Conservation (phyloP, 1,140 invertebrate species). For the Diorhabda elongata region DNA sequence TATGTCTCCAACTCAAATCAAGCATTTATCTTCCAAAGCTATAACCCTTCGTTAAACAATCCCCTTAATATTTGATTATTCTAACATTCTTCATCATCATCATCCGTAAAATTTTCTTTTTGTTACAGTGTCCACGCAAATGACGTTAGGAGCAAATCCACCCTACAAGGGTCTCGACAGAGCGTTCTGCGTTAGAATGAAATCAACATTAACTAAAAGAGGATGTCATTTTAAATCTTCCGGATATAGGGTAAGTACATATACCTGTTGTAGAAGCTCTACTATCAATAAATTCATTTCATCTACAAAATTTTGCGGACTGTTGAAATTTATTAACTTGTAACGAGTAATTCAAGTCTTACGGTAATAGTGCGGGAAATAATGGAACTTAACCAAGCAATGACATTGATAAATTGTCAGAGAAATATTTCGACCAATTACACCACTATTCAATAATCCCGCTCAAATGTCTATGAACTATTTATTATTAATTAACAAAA, state of each 20-base stretch:
- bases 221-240: conserved; percentile 98
- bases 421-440: too few relatives aligned
- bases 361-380: too few relatives aligned
- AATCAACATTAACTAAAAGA: conserved; percentile 93
- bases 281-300: too few relatives aligned
- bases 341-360: too few relatives aligned
- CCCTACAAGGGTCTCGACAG: conserved; percentile 83
- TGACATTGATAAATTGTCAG: too few relatives aligned
- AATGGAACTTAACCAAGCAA: too few relatives aligned
- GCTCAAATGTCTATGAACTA: too few relatives aligned
- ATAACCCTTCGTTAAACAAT: neutral
- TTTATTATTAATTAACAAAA: too few relatives aligned
- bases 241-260: conserved; percentile 85
- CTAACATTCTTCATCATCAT: neutral
- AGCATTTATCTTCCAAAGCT: neutral
- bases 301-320: too few relatives aligned
- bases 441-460: too few relatives aligned
- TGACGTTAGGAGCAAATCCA: conserved; percentile 71
- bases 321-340: too few relatives aligned
- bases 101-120: conserved; percentile 24
- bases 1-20: too few relatives aligned
- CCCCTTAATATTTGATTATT: conserved; percentile 12
- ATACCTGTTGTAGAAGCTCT: neutral
- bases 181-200: conserved; percentile 95
- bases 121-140: conserved; percentile 76